A percentile compares a stretch with the other conserved stretches of the same genome.
Conservation (phyloP, 2,113 vertebrate species). For the Cyanocitta stelleri region DNA sequence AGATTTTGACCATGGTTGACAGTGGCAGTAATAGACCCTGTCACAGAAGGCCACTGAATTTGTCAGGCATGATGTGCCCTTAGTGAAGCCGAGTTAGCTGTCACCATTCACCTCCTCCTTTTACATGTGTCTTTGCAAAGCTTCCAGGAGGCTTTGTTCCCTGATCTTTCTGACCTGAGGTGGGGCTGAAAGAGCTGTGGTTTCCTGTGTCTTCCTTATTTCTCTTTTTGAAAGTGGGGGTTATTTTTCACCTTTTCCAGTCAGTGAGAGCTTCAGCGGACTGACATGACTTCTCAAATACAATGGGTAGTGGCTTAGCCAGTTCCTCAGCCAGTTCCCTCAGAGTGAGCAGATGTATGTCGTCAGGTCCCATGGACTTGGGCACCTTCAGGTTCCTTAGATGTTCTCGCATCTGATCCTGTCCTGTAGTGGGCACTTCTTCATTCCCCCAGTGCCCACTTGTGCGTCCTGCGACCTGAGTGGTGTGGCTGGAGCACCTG, state of each 20-base stretch:
- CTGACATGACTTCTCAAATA: neutral
- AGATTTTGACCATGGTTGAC: neutral
- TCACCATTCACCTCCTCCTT: neutral
- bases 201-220: neutral
- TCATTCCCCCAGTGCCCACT: neutral
- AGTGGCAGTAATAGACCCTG: neutral
- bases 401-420: neutral
- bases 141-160: neutral
- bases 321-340: neutral
- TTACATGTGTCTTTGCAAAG: neutral
- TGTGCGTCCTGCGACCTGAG: neutral
- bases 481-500: neutral
- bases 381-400: neutral
- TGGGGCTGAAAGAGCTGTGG: neutral
- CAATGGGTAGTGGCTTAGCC: accelerated
- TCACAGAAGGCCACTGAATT: neutral
- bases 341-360: neutral
- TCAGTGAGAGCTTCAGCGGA: neutral
- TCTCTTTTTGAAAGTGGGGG: neutral
- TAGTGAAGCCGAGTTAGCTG: neutral
- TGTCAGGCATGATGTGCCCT: neutral
- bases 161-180: neutral
- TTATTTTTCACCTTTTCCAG: neutral
- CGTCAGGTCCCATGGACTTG: neutral
- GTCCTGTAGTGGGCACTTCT: neutral